Base-by-base conservation (phyloP, 2,113 vertebrate genomes). In the Pygoscelis adeliae region DNA sequence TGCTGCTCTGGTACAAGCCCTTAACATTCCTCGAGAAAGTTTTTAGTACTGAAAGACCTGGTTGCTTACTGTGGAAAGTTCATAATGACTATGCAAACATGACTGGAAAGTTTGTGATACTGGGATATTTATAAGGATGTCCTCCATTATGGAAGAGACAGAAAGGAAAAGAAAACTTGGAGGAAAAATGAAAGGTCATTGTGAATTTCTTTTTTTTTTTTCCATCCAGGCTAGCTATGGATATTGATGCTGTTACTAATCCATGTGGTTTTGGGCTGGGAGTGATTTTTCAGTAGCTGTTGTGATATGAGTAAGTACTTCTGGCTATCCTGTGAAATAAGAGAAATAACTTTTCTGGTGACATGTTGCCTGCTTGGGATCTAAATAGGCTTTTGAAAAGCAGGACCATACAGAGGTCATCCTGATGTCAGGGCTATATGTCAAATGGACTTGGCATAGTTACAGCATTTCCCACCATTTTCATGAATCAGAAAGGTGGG, bases 1-100 rank as follows among this genome's bases (percentile, higher is more conserved):
- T 61, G 23, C 18, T 91, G 32, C 11, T n/a, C 15, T 49, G 30
- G 4, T 52, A 23, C 29, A 32, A 56, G 32, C 13, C 19, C 9
- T 38, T 82, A 18, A 46, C 0, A 1, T 78, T 87, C 3, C 15
- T 74, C 1, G 2, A 34, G 26, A 23, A 49, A 36, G 23, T 29
- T 82, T 72, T 56, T 53, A 27, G 15, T 49, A 10, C 15, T 42
- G 55, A 47, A 70, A 46, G 32, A 38, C 10, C 4, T 13, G 13
- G 10, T 46, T 93, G 14, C 6, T 78, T 87, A 38, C 42, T 67
- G 19, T 89, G 59, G 10, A 7, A 74, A 66, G 26, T 36, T 93
- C 13, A 1, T 17, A 47, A 73, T 1, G 3, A 15, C 13, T 40
- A 1, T 61, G 38, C 29, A 82, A 46, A 53, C 2, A 4, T 2